Evolutionary conservation across 2,797 vertebrate species (phyloP), one percentile per base, ranked within the genome.

Genomic region (Limnodromus scolopaceus): DNA sequence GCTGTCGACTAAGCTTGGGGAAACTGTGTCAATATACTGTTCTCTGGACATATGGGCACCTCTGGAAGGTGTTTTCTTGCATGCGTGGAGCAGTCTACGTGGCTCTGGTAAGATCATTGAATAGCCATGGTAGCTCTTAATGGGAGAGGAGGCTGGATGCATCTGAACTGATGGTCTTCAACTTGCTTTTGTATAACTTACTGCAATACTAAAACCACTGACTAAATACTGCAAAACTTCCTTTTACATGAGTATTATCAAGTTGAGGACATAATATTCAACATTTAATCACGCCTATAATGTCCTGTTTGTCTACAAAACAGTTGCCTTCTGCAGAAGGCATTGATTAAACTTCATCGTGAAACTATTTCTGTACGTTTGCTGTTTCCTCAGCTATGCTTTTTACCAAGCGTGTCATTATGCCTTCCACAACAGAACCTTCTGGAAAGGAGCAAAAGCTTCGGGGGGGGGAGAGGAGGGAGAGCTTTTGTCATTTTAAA

Each of bases 401-500:
- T 93, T 70, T 71, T 86, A 81, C 64, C 30, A n/a, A 92, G 64
- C 0, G 0, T 0, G 1, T 93, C 68, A 64, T 87, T 87, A 49
- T 68, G 58, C 55, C 38, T 89, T 89, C 87, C 41, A 77, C 77
- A 91, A 64, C 74, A 74, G 94, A 95, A 92, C 68, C 74, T 96
- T 95, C 92, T 96, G 86, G 90, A 97, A 95, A 95, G 64, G 78
- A 95, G 64, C 51, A 94, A 70, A 87, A 87, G 19, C 88, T 91
- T 91, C 6, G 3, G 61, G 51, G 77, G 76, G 77, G 30, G 54
- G 5, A 2, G 36, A 41, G 9, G 6, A 4, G 15, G 24, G 80
- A 9, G 2, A 96, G 87, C 64, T 95, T 97, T 96, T 96, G 95
- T 97, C 45, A 95, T 88, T 96, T 96, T 84, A 95, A 97, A 96